These are phyloP conservation scores for Cephus rjabovi DNA, from an alignment of 2,888 invertebrate genomes.

Conservation along the genomic window DNA sequence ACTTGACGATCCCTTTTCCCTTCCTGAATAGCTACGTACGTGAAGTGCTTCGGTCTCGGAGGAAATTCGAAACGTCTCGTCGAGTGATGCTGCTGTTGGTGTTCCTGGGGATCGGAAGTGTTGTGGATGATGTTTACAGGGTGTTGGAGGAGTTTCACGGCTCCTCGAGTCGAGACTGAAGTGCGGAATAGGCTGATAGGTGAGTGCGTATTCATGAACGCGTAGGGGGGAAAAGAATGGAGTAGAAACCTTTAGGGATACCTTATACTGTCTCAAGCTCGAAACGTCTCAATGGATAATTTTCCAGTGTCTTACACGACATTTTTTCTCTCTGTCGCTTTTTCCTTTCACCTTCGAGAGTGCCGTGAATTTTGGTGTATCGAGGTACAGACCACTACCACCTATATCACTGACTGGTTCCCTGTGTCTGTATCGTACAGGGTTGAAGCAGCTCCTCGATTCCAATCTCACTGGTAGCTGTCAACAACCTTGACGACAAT, in stretches of 20 bases:
- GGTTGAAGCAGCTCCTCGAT: constrained; percentile 17
- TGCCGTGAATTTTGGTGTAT: too few relatives aligned
- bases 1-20: too few relatives aligned
- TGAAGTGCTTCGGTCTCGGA: not conserved
- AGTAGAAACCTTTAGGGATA: constrained; percentile 1
- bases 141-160: not conserved
- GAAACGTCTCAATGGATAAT: too few relatives aligned
- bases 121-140: not conserved
- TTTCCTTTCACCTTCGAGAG: too few relatives aligned
- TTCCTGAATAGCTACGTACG: too few relatives aligned
- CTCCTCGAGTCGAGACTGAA: not conserved
- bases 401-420: too few relatives aligned
- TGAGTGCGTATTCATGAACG: not conserved
- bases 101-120: not conserved
- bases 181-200: too few relatives aligned
- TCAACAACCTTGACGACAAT: constrained; percentile 21
- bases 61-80: constrained; percentile 1
- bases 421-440: constrained; percentile 6
- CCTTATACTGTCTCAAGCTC: too few relatives aligned
- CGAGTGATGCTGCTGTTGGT: not conserved
- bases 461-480: constrained; percentile 17
- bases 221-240: not conserved
- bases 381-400: too few relatives aligned
- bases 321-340: too few relatives aligned
- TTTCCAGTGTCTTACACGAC: too few relatives aligned